Conservation (phyloP, 1,140 invertebrate species). For the Scaptomyza pallida region DNA sequence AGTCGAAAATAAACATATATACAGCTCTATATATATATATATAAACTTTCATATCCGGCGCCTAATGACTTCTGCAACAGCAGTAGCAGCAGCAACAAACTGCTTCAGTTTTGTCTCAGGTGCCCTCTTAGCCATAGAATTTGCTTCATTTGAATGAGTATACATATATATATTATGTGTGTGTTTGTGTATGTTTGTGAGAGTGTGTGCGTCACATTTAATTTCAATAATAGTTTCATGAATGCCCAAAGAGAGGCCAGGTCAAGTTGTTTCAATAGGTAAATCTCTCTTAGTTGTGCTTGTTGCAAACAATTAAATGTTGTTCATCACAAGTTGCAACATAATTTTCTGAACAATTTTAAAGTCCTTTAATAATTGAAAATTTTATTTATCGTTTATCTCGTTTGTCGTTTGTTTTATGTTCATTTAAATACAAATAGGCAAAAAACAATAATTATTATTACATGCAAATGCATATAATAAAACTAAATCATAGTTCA, state of each 20-base stretch:
- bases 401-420: slow-evolving; percentile 20
- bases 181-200: too few species aligned
- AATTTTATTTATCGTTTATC: neutral
- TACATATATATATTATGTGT: neutral
- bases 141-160: slow-evolving; percentile 23
- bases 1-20: slow-evolving; percentile 15
- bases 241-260: slow-evolving; percentile 1
- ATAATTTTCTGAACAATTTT: neutral
- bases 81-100: neutral
- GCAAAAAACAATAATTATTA: slow-evolving; percentile 9
- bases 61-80: slow-evolving; percentile 16
- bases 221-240: slow-evolving; percentile 15
- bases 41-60: slow-evolving; percentile 39
- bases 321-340: too few species aligned
- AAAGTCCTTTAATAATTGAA: neutral
- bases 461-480: slow-evolving; percentile 33
- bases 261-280: slow-evolving; percentile 14
- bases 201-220: slow-evolving; percentile 1
- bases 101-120: slow-evolving; percentile 17
- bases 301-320: slow-evolving; percentile 18
- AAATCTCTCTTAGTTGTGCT: neutral
- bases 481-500: slow-evolving; percentile 19
- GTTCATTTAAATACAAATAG: slow-evolving; percentile 17
- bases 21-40: neutral
- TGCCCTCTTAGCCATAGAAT: neutral